A percentile compares a stretch with the other conserved stretches of the same genome.
These are phyloP conservation scores for Coreius guichenoti DNA, from an alignment of 2,797 vertebrate genomes.

Conservation along the genomic window DNA sequence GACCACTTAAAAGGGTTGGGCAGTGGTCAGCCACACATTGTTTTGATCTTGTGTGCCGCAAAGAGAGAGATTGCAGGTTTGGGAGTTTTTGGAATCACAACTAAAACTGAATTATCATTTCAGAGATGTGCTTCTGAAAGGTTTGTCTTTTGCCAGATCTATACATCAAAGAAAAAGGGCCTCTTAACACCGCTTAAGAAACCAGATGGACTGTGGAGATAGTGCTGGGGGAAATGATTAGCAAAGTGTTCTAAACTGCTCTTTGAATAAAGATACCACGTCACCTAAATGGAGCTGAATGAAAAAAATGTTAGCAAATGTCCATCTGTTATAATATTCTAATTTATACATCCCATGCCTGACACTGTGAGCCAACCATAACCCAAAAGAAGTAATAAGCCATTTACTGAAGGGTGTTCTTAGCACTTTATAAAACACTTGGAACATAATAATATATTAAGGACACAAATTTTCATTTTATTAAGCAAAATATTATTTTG, in stretches of 20 bases:
- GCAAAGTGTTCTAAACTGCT: background rate
- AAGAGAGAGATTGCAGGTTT: background rate
- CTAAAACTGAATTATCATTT: constrained; percentile 79
- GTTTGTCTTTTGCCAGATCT: constrained; percentile 80
- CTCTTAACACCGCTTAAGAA: constrained; percentile 71
- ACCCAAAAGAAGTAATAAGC: background rate
- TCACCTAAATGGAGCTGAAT: background rate
- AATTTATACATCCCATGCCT: background rate
- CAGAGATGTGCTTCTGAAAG: constrained; percentile 79
- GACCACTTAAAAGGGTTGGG: constrained; percentile 57
- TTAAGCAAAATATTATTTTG: background rate
- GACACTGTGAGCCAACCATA: background rate
- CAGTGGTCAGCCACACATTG: constrained; percentile 72
- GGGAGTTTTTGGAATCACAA: constrained; percentile 68
- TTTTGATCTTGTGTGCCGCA: constrained; percentile 74
- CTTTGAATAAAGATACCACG: background rate
- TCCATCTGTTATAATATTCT: background rate
- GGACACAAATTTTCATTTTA: background rate
- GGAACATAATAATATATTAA: background rate
- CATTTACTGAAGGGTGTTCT: background rate
- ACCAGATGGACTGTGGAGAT: constrained; percentile 31
- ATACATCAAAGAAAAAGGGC: constrained; percentile 77
- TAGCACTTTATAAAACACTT: background rate
- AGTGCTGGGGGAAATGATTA: background rate
- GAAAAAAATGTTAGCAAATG: background rate